A percentile compares a stretch with the other conserved stretches of the same genome.
phyloP scores from a whole-genome alignment of 2,113 vertebrate species.

The Seriola aureovittata region DNA sequence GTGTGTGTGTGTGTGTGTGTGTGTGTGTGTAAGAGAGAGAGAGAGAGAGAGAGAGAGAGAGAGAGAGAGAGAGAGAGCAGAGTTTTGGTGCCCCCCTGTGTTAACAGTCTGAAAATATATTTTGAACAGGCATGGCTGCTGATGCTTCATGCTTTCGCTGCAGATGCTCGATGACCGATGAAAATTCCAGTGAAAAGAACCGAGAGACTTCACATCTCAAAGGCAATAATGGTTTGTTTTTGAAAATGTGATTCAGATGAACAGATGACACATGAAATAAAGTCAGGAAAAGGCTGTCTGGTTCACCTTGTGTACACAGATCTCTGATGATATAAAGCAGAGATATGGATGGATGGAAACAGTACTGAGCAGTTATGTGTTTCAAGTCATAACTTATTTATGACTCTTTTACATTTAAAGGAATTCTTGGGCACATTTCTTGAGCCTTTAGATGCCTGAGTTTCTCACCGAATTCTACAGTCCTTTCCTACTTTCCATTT shows the following conservation, averaged over 20 bases:
- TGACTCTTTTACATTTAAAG: neutral
- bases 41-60: slow-evolving; percentile 13
- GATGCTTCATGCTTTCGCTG: neutral
- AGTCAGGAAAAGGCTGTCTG: neutral
- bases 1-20: slow-evolving; percentile 8
- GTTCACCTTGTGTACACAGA: neutral
- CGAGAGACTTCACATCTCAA: neutral
- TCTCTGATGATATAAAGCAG: neutral
- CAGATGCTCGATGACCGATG: neutral
- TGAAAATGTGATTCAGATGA: neutral
- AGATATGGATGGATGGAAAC: neutral
- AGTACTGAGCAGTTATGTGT: neutral
- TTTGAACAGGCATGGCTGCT: neutral
- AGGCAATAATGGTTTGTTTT: neutral
- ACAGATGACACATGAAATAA: too few species aligned
- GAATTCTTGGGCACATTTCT: neutral
- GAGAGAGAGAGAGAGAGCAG: slow-evolving; percentile 46
- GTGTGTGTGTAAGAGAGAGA: slow-evolving; percentile 22
- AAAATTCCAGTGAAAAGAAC: neutral
- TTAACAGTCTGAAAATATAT: slow-evolving; percentile 47
- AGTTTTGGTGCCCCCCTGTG: slow-evolving; percentile 83
- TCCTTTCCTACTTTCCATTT: neutral
- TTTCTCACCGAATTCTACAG: neutral
- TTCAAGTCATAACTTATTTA: neutral
- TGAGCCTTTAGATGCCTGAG: neutral